Evolutionary conservation across 1,140 invertebrate species (phyloP), one percentile per base, ranked within the genome.

Genomic region (Drosophila prosaltans): DNA sequence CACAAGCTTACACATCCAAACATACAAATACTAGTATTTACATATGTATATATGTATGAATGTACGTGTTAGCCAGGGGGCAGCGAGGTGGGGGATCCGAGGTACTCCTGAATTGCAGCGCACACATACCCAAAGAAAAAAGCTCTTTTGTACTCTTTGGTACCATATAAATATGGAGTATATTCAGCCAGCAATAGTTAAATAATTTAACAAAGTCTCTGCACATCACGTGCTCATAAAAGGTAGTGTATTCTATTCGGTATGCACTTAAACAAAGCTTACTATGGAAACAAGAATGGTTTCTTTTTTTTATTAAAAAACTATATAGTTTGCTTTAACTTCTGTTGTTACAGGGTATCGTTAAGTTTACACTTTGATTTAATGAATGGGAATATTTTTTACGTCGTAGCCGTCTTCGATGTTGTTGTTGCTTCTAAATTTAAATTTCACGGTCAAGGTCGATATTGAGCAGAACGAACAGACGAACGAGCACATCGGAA

Each of bases 401-500:
- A 88, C 80, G 83, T 80, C 83, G 86, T 78, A 80, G 76, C 43
- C 79, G 73, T 55, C 60, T 61, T 4, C 54, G 65, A 1, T 41
- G 41, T 32, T 40, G 72, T 63, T 65, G 55, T 69, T 65, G 72
- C 69, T 89, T 89, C 85, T 89, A 89, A 84, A 89, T 84, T 81
- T 89, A 89, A 78, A 89, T 89, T 89, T 89, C 81, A 89, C 84
- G 84, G 84, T 89, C 84, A 89, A 89, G 84, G 84, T 89, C 84
- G 78, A 72, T 76, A 62, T 61, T 79, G 65, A 67, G 62, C 67
- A 72, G 6, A 58, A 74, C 75, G 66, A 77, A 57, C 11, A 51
- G 21, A 26, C 21, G 45, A 51, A 16, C 54, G n/a, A 30, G 55
- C 60, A 60, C 59, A 43, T 9, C 28, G n/a, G 21, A 36, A 41